These are phyloP conservation scores for Coenonympha glycerion DNA, from an alignment of 2,888 invertebrate genomes.

Conservation along the genomic window DNA sequence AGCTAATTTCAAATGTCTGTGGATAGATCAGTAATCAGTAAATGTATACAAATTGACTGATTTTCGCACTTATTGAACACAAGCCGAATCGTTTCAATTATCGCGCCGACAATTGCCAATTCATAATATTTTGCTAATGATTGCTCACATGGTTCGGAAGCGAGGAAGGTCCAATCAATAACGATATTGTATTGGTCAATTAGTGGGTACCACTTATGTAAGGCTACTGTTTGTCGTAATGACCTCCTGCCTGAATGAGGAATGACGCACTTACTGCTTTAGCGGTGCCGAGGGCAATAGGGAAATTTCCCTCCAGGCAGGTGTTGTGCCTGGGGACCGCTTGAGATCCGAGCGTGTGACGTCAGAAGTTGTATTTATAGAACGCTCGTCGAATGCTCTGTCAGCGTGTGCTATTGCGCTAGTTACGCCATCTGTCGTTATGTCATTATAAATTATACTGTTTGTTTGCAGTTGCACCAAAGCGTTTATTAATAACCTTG, in stretches of 20 bases:
- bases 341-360: too few relatives aligned
- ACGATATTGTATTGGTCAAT: neutral
- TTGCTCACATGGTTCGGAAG: neutral
- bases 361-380: too few relatives aligned
- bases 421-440: too few relatives aligned
- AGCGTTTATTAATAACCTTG: neutral
- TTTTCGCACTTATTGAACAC: neutral
- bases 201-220: neutral
- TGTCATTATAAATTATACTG: too few relatives aligned
- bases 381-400: too few relatives aligned
- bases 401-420: too few relatives aligned
- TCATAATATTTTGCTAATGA: neutral
- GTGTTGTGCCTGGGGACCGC: too few relatives aligned
- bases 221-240: neutral
- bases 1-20: too few relatives aligned
- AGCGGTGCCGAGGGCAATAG: too few relatives aligned
- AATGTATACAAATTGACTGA: neutral
- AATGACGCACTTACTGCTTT: neutral
- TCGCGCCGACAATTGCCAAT: too few relatives aligned
- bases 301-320: too few relatives aligned
- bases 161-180: conserved; percentile 7
- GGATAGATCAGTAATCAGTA: too few relatives aligned
- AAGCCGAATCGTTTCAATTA: neutral
- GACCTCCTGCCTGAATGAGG: neutral
- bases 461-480: neutral